Evolutionary conservation across 1,140 invertebrate genomes (phyloP).

Genomic region (Pemphigus obesinymphae): DNA sequence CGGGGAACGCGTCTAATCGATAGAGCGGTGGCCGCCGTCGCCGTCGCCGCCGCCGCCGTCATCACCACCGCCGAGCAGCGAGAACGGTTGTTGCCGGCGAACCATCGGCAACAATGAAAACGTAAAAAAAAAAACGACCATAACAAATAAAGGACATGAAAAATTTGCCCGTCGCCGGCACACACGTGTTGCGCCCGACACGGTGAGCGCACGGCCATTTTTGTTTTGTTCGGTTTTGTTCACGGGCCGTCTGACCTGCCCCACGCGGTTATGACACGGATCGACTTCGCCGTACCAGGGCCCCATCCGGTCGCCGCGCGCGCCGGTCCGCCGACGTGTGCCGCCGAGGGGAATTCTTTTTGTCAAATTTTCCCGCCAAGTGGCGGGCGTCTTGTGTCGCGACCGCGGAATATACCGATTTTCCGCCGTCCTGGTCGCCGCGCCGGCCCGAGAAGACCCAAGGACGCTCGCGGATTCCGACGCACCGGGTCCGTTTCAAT

Average conservation of each 20-base stretch:
- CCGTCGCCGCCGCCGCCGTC: neutral
- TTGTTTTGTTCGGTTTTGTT: no score
- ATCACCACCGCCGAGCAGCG: neutral
- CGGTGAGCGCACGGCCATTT: neutral
- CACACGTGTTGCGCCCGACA: constrained; percentile 2
- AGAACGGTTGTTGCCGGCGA: neutral
- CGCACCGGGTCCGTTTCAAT: constrained; percentile 18
- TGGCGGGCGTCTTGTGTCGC: no score
- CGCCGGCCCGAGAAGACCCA: no score
- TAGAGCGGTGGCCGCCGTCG: neutral
- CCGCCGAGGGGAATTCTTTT: no score
- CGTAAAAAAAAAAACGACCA: no score
- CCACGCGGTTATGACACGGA: neutral
- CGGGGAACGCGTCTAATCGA: neutral
- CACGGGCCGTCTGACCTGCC: neutral
- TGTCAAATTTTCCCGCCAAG: no score
- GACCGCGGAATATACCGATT: no score
- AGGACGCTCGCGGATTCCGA: neutral
- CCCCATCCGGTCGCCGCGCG: neutral
- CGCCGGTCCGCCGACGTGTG: neutral
- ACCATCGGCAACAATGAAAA: neutral
- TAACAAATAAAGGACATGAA: no score
- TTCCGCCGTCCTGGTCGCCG: no score
- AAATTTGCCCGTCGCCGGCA: neutral
- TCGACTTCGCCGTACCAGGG: neutral